A percentile compares a stretch with the other conserved stretches of the same genome.
Conservation (phyloP, 2,888 invertebrate genomes). For the Ctenicera cuprea region DNA sequence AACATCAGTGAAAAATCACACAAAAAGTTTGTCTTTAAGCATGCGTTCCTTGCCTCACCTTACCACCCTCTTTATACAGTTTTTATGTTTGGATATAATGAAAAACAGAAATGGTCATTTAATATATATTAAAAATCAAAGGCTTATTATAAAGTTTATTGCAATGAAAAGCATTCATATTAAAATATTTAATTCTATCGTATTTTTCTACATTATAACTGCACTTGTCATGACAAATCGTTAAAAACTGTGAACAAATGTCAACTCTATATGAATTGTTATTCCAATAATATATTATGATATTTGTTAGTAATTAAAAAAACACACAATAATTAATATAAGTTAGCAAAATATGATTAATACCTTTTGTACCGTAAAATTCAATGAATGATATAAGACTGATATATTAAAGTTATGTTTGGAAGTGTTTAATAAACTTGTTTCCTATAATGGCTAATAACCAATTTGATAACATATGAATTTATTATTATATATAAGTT, state of each 20-base stretch:
- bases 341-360: too few species aligned
- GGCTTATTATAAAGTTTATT: slow-evolving; percentile 17
- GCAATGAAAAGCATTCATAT: slow-evolving; percentile 12
- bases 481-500: too few species aligned
- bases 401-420: too few species aligned
- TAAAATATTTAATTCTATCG: slow-evolving; percentile 5
- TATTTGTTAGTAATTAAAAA: neutral
- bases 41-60: slow-evolving; percentile 63
- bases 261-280: neutral
- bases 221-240: neutral
- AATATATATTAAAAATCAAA: slow-evolving; percentile 9
- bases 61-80: slow-evolving; percentile 61
- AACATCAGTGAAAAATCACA: slow-evolving; percentile 36
- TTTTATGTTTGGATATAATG: slow-evolving; percentile 4
- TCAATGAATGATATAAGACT: too few species aligned
- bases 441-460: too few species aligned
- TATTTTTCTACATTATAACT: slow-evolving; percentile 3
- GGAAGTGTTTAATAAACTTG: too few species aligned
- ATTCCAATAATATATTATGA: neutral
- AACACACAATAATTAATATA: neutral
- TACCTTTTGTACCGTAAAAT: too few species aligned
- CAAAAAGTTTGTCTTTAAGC: slow-evolving; percentile 59
- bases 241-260: neutral
- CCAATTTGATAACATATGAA: too few species aligned
- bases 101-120: neutral